A percentile compares a stretch with the other conserved stretches of the same genome.
These are phyloP conservation scores for Scaeva pyrastri DNA, from an alignment of 2,888 invertebrate species.

Conservation along the genomic window DNA sequence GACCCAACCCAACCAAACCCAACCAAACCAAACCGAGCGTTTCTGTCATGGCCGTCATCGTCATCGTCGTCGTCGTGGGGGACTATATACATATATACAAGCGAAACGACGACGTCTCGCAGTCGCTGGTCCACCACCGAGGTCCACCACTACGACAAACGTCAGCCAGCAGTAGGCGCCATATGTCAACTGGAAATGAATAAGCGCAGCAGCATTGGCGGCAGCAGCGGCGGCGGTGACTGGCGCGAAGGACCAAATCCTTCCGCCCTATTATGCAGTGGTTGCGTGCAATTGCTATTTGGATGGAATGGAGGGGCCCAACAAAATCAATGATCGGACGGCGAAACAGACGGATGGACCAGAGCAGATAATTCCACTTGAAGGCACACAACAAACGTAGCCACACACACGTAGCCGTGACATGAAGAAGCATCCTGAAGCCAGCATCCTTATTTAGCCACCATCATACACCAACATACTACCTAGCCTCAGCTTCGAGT, in stretches of 20 bases:
- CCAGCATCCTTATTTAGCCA: slow-evolving; percentile 26
- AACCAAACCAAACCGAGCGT: slow-evolving; percentile 6
- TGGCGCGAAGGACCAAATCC: slow-evolving; percentile 57
- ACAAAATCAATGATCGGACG: slow-evolving; percentile 74
- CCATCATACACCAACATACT: slow-evolving; percentile 30
- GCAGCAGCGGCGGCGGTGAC: slow-evolving; percentile 50
- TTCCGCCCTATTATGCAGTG: slow-evolving; percentile 57
- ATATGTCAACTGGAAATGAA: slow-evolving; percentile 75
- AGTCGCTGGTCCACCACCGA: slow-evolving; percentile 60
- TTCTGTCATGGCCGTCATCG: slow-evolving; percentile 46
- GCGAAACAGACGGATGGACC: slow-evolving; percentile 70
- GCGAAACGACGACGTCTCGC: slow-evolving; percentile 55
- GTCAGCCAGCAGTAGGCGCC: slow-evolving; percentile 71
- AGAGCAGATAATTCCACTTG: slow-evolving; percentile 74
- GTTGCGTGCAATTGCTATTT: slow-evolving; percentile 16
- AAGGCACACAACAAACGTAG: slow-evolving; percentile 67
- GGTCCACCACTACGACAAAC: slow-evolving; percentile 67
- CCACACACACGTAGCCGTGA: slow-evolving; percentile 53
- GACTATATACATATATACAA: slow-evolving; percentile 11
- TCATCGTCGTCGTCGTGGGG: too few species aligned
- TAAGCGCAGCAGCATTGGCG: slow-evolving; percentile 68
- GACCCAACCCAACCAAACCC: too few species aligned
- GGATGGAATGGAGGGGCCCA: slow-evolving; percentile 35
- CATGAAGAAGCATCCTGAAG: slow-evolving; percentile 57
- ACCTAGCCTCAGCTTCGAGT: slow-evolving; percentile 35